Conservation (phyloP, 2,888 invertebrate species). For the Teleiodes luculella region DNA sequence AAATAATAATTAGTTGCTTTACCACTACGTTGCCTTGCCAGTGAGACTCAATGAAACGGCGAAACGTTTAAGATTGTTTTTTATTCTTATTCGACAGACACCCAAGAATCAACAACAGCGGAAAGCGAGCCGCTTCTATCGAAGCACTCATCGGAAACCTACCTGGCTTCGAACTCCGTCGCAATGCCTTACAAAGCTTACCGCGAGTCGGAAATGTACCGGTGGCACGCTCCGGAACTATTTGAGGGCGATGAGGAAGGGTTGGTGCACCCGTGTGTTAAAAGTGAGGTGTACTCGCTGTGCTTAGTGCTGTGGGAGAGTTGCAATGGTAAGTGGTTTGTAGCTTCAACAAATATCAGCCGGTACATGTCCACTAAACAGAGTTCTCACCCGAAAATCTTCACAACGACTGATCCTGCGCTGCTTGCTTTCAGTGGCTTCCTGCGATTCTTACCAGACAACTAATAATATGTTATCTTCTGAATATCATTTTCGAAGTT, state of each 20-base stretch:
- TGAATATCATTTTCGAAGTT: too few species aligned
- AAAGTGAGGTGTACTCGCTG: constrained; percentile 65
- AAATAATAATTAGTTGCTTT: background rate
- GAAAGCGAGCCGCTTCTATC: constrained; percentile 61
- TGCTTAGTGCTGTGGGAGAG: constrained; percentile 65
- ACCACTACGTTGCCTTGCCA: too few species aligned
- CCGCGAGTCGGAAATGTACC: constrained; percentile 41
- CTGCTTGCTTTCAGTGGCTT: too few species aligned
- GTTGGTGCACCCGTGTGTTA: constrained; percentile 55
- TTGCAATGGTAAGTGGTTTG: constrained; percentile 56
- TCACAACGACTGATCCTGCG: too few species aligned
- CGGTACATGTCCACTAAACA: too few species aligned
- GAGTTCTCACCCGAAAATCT: too few species aligned
- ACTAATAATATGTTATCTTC: too few species aligned
- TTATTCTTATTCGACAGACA: constrained; percentile 35
- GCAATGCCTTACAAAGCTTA: constrained; percentile 46
- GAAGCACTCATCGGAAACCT: constrained; percentile 51
- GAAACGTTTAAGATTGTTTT: too few species aligned
- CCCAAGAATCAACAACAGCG: constrained; percentile 31
- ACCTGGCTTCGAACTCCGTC: constrained; percentile 43
- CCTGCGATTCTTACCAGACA: too few species aligned
- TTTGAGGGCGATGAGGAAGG: constrained; percentile 53
- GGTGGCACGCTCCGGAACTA: constrained; percentile 71
- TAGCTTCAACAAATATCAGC: too few species aligned
- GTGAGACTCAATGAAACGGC: too few species aligned